A percentile compares a stretch with the other conserved stretches of the same genome.
These are phyloP conservation scores for Saccostrea echinata DNA, from an alignment of 1,140 invertebrate genomes.

Conservation along the genomic window DNA sequence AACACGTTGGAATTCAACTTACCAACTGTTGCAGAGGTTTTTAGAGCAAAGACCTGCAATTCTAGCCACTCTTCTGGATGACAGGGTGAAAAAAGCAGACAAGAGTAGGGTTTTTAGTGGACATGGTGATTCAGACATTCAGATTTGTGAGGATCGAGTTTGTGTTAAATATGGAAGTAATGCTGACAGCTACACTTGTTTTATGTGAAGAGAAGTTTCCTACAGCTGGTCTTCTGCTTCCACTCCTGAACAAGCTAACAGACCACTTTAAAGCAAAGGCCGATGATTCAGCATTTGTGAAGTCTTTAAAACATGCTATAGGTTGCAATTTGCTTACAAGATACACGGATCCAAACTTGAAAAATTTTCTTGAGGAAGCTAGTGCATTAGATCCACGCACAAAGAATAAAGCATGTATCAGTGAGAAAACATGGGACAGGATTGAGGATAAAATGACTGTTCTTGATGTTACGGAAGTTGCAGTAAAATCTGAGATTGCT, in stretches of 20 bases:
- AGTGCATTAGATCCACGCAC: too few species aligned
- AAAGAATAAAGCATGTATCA: too few species aligned
- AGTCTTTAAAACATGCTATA: background rate
- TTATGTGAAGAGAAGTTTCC: slow-evolving; percentile 14
- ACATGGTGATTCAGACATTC: background rate
- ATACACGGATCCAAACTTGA: background rate
- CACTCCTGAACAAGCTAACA: background rate
- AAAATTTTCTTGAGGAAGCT: background rate
- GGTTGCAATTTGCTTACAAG: background rate
- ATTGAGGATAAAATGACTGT: too few species aligned
- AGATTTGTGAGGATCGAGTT: slow-evolving; percentile 11
- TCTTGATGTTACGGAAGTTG: too few species aligned
- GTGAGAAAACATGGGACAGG: too few species aligned
- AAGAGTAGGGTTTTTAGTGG: background rate
- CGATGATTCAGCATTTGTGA: background rate
- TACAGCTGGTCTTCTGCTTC: background rate
- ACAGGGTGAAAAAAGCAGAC: background rate
- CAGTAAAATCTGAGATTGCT: too few species aligned
- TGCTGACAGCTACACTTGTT: background rate
- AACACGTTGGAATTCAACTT: slow-evolving; percentile 14
- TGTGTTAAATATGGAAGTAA: background rate
- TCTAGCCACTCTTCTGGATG: slow-evolving; percentile 33
- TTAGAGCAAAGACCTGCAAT: too few species aligned
- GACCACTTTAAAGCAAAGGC: background rate
- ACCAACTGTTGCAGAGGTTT: slow-evolving; percentile 24